A percentile compares a stretch with the other conserved stretches of the same genome.
phyloP scores from a whole-genome alignment of 2,797 vertebrate species.

The Chelmon rostratus region DNA sequence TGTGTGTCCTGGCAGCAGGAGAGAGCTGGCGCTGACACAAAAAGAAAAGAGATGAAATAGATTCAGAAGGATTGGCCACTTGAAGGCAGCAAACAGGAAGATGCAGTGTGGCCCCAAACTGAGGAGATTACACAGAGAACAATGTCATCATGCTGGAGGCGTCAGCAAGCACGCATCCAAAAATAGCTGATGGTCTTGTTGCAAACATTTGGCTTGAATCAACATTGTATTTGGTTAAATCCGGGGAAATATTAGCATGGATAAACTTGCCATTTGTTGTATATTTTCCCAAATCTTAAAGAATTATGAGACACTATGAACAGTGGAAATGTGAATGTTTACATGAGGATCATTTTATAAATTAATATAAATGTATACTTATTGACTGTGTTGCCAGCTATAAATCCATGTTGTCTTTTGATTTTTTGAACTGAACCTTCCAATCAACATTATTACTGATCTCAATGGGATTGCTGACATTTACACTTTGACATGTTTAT shows the following conservation, averaged over 20 bases:
- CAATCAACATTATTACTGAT: neutral
- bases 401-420: neutral
- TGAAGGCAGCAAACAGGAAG: constrained; percentile 54
- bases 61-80: constrained; percentile 48
- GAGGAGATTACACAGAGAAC: constrained; percentile 72
- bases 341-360: neutral
- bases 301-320: constrained; percentile 27
- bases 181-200: constrained; percentile 62
- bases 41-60: constrained; percentile 29
- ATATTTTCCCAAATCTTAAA: constrained; percentile 40
- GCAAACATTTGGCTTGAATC: constrained; percentile 62
- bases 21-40: constrained; percentile 42
- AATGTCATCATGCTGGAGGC: constrained; percentile 65
- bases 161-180: constrained; percentile 45
- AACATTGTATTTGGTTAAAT: constrained; percentile 46
- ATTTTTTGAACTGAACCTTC: neutral
- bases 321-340: neutral
- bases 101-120: constrained; percentile 52
- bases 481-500: constrained; percentile 24
- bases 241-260: constrained; percentile 35
- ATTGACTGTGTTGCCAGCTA: neutral
- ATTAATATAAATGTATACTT: neutral
- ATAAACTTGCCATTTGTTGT: constrained; percentile 58
- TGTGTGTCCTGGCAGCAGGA: constrained; percentile 54
- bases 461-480: constrained; percentile 12